These are phyloP conservation scores for Gavialis gangeticus DNA, from an alignment of 2,113 vertebrate genomes.

Conservation along the genomic window DNA sequence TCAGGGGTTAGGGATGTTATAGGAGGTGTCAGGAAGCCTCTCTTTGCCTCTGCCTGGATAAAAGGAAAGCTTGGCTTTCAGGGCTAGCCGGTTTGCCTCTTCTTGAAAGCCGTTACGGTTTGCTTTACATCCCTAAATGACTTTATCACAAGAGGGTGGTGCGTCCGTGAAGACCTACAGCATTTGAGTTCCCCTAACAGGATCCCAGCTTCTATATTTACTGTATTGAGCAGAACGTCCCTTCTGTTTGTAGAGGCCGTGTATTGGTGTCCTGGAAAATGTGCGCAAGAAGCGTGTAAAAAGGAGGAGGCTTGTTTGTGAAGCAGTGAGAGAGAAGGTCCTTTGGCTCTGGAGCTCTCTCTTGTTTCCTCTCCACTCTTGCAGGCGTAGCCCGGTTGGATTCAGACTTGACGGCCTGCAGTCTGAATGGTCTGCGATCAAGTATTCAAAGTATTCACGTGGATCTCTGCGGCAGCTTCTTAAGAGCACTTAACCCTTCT, in stretches of 20 bases:
- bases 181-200: background rate
- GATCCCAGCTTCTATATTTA: accelerated
- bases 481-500: accelerated
- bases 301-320: accelerated
- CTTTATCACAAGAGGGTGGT: background rate
- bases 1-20: background rate
- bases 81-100: background rate
- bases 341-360: background rate
- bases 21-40: accelerated
- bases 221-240: background rate
- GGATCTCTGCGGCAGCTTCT: background rate
- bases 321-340: background rate
- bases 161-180: background rate
- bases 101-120: background rate
- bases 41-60: accelerated
- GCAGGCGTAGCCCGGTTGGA: background rate
- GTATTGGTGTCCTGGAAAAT: accelerated
- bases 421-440: background rate
- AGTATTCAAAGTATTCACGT: background rate
- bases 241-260: accelerated
- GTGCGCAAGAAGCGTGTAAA: accelerated
- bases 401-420: background rate
- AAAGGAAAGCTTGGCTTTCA: background rate
- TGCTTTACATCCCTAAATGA: constrained; percentile 19
- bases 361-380: background rate